These are phyloP conservation scores for Diplodus sargus DNA, from an alignment of 2,797 vertebrate genomes.

Conservation along the genomic window DNA sequence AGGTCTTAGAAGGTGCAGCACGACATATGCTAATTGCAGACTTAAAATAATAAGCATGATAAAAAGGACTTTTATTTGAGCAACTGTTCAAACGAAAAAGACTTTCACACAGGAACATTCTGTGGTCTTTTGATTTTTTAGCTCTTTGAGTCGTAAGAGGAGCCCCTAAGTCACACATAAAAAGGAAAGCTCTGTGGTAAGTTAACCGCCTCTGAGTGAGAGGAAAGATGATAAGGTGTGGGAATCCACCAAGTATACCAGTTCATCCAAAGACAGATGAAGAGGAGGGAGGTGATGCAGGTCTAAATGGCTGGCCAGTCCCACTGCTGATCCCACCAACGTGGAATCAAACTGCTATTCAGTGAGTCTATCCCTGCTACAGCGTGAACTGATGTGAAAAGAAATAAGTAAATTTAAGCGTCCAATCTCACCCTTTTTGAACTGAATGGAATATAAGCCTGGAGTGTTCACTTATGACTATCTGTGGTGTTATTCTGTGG, in stretches of 20 bases:
- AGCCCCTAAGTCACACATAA: conserved; percentile 46
- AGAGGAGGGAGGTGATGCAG: conserved; percentile 28
- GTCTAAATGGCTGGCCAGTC: conserved; percentile 35
- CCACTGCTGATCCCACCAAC: conserved; percentile 32
- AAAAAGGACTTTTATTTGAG: conserved; percentile 42
- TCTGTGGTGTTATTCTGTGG: background rate
- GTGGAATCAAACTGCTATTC: background rate
- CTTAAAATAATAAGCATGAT: conserved; percentile 39
- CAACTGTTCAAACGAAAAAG: conserved; percentile 31
- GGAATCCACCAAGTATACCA: conserved; percentile 34
- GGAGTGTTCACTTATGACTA: conserved; percentile 1
- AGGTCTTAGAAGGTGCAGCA: conserved; percentile 5
- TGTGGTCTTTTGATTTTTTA: conserved; percentile 49
- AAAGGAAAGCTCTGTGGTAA: conserved; percentile 48
- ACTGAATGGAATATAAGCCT: conserved; percentile 2
- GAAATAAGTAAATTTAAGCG: background rate
- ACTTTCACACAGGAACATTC: conserved; percentile 26
- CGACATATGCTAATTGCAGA: conserved; percentile 44
- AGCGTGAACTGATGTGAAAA: conserved; percentile 8
- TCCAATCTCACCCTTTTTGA: background rate
- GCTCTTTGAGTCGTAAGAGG: conserved; percentile 29
- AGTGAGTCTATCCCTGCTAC: conserved; percentile 31
- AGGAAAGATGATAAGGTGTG: conserved; percentile 41
- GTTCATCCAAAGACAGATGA: conserved; percentile 33
- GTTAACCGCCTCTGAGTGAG: conserved; percentile 31